These are phyloP conservation scores for Drosophila affinis DNA, from an alignment of 2,888 invertebrate species.

Conservation along the genomic window DNA sequence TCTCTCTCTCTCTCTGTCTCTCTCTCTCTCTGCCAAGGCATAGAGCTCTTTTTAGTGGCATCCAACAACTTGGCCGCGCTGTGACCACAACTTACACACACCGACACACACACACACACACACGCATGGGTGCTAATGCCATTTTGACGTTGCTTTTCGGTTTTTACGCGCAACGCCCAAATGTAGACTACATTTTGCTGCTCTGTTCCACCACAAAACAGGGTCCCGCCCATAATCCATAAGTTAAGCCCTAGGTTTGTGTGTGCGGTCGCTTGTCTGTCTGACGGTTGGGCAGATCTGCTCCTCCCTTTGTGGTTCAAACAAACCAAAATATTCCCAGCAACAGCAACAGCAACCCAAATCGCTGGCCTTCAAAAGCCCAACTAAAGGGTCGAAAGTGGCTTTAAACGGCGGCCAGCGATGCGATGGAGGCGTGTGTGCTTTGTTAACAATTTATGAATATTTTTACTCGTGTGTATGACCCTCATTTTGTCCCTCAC, in stretches of 20 bases:
- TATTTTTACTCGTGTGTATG: slow-evolving; percentile 63
- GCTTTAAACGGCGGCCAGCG: slow-evolving; percentile 52
- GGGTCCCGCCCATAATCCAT: slow-evolving; percentile 76
- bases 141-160: slow-evolving; percentile 45
- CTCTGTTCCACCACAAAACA: slow-evolving; percentile 45
- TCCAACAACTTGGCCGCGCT: slow-evolving; percentile 23
- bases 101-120: slow-evolving; percentile 11
- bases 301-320: slow-evolving; percentile 16
- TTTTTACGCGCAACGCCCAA: slow-evolving; percentile 53
- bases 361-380: slow-evolving; percentile 54
- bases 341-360: slow-evolving; percentile 39
- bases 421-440: slow-evolving; percentile 50
- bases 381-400: slow-evolving; percentile 67
- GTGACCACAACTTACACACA: slow-evolving; percentile 32
- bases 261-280: slow-evolving; percentile 42
- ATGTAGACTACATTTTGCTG: slow-evolving; percentile 64
- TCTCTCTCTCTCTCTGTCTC: background rate
- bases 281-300: slow-evolving; percentile 29
- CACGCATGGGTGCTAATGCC: slow-evolving; percentile 45
- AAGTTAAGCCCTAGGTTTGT: slow-evolving; percentile 64
- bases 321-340: slow-evolving; percentile 11
- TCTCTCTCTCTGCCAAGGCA: background rate
- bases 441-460: slow-evolving; percentile 74
- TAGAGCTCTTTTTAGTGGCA: slow-evolving; percentile 18
- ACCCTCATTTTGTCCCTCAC: background rate